Evolutionary conservation across 2,888 invertebrate genomes (phyloP).

Genomic region (Amiota minor): DNA sequence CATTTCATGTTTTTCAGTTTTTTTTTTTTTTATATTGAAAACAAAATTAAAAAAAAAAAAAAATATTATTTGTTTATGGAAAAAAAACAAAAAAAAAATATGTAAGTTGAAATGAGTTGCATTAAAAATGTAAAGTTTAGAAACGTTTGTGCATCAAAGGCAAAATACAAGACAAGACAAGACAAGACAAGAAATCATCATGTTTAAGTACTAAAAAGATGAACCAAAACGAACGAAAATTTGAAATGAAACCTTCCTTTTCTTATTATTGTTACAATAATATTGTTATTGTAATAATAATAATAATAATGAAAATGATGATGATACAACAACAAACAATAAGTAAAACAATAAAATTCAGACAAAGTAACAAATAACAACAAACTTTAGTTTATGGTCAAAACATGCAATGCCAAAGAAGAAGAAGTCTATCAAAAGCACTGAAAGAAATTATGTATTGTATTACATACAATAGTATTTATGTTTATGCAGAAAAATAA

Average conservation of each 20-base stretch:
- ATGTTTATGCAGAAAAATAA: not conserved
- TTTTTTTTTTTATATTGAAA: not conserved
- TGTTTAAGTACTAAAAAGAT: not conserved
- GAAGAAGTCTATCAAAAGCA: too few relatives aligned
- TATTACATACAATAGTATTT: too few relatives aligned
- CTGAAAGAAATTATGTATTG: not conserved
- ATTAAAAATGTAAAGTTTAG: not conserved
- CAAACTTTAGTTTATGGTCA: too few relatives aligned
- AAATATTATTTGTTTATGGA: not conserved
- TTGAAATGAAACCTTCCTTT: too few relatives aligned
- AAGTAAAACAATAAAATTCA: too few relatives aligned
- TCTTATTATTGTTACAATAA: conserved; percentile 2
- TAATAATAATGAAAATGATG: too few relatives aligned
- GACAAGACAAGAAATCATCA: not conserved
- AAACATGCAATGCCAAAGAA: too few relatives aligned
- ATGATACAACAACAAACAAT: not conserved
- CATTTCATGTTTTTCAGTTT: conserved; percentile 11
- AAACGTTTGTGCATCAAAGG: too few relatives aligned
- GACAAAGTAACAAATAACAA: too few relatives aligned
- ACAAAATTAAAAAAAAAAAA: not conserved
- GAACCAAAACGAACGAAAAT: too few relatives aligned
- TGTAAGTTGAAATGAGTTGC: not conserved
- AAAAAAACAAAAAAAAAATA: not conserved
- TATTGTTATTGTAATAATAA: conserved; percentile 10
- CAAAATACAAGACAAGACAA: too few relatives aligned